These are phyloP conservation scores for Danaus chrysippus DNA, from an alignment of 2,888 invertebrate genomes.

Conservation along the genomic window DNA sequence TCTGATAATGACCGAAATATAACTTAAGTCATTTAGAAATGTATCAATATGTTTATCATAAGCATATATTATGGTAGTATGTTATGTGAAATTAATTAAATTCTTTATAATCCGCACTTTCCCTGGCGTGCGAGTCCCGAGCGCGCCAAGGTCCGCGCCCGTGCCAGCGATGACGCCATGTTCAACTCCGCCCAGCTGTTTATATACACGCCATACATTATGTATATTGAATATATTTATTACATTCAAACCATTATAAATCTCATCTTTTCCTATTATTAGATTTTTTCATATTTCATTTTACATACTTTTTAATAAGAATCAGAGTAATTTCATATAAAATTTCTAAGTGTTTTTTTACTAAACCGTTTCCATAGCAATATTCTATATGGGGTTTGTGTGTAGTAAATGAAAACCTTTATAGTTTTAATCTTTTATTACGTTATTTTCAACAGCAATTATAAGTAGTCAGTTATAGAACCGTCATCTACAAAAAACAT, in stretches of 20 bases:
- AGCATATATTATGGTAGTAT: too few species aligned
- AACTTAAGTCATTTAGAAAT: too few species aligned
- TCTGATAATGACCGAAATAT: too few species aligned
- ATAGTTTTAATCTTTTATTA: conserved; percentile 44
- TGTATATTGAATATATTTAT: neutral
- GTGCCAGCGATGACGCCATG: conserved; percentile 43
- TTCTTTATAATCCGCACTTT: conserved; percentile 11
- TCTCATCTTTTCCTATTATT: too few species aligned
- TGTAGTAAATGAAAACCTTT: conserved; percentile 17
- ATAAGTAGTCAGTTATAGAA: conserved; percentile 57
- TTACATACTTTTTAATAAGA: too few species aligned
- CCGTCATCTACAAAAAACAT: conserved; percentile 20
- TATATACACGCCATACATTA: conserved; percentile 27
- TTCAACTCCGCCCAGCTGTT: conserved; percentile 38
- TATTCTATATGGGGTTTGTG: neutral
- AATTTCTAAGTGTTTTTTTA: neutral
- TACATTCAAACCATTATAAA: too few species aligned
- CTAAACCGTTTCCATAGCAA: neutral
- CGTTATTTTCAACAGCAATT: conserved; percentile 66
- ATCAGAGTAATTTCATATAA: too few species aligned
- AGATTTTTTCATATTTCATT: too few species aligned
- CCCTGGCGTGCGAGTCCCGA: conserved; percentile 30
- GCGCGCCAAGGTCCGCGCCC: conserved; percentile 45
- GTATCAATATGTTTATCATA: too few species aligned
- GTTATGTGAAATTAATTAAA: neutral